Base-by-base conservation (phyloP, 1,140 invertebrate species). In the Camponotus floridanus region DNA sequence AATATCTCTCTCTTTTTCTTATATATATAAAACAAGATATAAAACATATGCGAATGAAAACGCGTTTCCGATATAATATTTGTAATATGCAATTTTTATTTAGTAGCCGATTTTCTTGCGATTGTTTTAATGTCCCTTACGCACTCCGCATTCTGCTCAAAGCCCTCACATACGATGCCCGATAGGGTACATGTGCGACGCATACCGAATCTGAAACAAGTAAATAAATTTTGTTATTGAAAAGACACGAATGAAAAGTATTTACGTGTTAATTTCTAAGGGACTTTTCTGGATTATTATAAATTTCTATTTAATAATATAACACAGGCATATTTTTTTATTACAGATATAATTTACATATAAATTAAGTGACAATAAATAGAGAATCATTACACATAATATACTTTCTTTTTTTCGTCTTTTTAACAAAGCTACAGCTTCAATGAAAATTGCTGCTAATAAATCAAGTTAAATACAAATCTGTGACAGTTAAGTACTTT, bases 331-430 rank as follows among this genome's bases (percentile, higher is more conserved):
- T 61, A 42, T 5, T 33, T 51, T 48, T 51, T 51, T 51, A 51
- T 51, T 51, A 51, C 48, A 51, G 15, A 51, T 61, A 62, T 33
- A 64, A 76, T 76, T 59, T 74, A 74, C 8, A 59, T 39, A 26
- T 76, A 76, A 76, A 71, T 51, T 51, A 51, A 51, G 48, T 71
- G 33, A 42, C 21, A 67, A 67, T 71, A 71, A 48, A 70, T 70
- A 9, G 3, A 68, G 8, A 68, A 68, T 68, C 2, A 42, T 68
- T 70, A 48, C 18, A 48, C 42, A 70, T 36, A 67, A 67, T 45
- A 67, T 45, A 70, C 21, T 48, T 68, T 31, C 26, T 18, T 8
- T n/a, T 8, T 51, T 9, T 51, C 13, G 0, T 51, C 36, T 21
- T n/a, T 71, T 51, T 73, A 57, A 57, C 13, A 9, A 71, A 71